Evolutionary conservation across 1,140 invertebrate genomes (phyloP), one percentile per base, ranked within the genome.

Genomic region (Drosophila serrata): DNA sequence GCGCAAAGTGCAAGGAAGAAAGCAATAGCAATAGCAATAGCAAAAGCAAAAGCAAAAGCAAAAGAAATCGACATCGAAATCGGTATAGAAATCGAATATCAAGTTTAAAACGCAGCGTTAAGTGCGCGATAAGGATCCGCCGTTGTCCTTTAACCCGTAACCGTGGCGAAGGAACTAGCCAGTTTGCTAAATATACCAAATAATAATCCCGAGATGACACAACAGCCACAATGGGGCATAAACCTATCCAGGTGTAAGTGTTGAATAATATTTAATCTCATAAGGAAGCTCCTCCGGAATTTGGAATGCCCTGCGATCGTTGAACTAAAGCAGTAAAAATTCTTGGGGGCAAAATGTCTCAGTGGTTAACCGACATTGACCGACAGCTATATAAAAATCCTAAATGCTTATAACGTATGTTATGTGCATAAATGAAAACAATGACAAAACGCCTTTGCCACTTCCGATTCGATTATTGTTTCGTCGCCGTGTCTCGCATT

Each of bases 181-280:
- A 90, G 75, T 19, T 69, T 90, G 46, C 69, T 90, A 79, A 90
- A 79, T n/a, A 56, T 75, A 48, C 85, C 81, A 49, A 60, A 56
- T 22, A 90, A 76, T 29, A 67, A 42, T 69, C 56, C 40, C 58
- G 57, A 77, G 77, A 92, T 92, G 91, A 91, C 87, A 69, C 91
- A 92, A 84, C 91, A 92, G 72, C 91, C 91, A 27, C 84, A 88
- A 79, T 92, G 91, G 91, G 91, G 91, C 77, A 81, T 92, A 76
- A 86, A 31, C 73, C 67, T 92, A 42, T 92, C 91, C 46, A 82
- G 61, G 82, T 92, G 91, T 92, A 92, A 92, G 91, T 92, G 73
- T 46, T n/a, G 4, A 43, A 29, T n/a, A 59, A 43, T 5, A 27
- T 15, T 29, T n/a, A 59, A 37, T 22, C 62, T 43, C 22, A 65